Conservation (phyloP, 2,888 invertebrate species). For the Orchesellides sinensis region DNA sequence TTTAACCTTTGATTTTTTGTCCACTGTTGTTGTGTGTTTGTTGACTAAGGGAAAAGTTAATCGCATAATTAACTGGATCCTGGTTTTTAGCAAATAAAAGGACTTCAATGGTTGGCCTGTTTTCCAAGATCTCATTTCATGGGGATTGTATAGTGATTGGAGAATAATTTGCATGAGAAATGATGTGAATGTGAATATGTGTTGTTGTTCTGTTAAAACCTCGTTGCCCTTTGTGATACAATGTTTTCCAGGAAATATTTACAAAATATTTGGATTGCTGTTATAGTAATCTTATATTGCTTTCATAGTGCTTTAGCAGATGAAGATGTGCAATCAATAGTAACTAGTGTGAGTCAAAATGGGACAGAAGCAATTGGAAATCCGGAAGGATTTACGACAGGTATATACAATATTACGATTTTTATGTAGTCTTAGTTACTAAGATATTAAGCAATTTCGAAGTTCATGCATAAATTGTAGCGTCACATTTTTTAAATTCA, state of each 20-base stretch:
- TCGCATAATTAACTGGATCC: background rate
- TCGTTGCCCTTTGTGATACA: constrained; percentile 37
- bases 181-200: constrained; percentile 52
- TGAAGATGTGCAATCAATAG: constrained; percentile 12
- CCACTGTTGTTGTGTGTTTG: too few species aligned
- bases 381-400: constrained; percentile 42
- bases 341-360: constrained; percentile 25
- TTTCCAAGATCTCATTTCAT: background rate
- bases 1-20: too few species aligned
- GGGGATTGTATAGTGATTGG: background rate
- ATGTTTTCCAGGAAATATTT: constrained; percentile 58
- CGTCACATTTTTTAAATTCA: too few species aligned
- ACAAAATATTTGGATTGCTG: constrained; percentile 6
- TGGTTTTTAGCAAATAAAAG: background rate
- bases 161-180: background rate
- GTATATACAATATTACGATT: too few species aligned
- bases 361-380: constrained; percentile 19
- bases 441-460: too few species aligned
- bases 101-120: background rate
- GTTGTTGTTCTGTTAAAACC: constrained; percentile 38
- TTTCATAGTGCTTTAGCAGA: constrained; percentile 12
- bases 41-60: too few species aligned
- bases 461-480: too few species aligned
- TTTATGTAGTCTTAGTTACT: too few species aligned
- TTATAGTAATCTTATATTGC: constrained; percentile 18